Percentiles rank a stretch among this genome's conserved stretches.
Conservation (phyloP, 2,113 vertebrate genomes). For the Erpornis zantholeuca region DNA sequence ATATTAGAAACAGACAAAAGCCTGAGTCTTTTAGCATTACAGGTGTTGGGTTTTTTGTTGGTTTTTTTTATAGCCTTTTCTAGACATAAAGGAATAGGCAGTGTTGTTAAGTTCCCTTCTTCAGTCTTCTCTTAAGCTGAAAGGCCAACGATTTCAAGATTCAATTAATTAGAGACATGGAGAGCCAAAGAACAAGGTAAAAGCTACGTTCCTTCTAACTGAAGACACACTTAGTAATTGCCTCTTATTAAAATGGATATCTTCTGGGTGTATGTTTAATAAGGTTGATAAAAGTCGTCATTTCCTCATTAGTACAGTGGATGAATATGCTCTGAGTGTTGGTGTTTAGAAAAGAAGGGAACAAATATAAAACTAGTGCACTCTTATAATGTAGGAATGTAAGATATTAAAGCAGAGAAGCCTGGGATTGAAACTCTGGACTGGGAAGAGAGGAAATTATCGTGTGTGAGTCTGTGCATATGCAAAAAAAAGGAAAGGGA, state of each 20-base stretch:
- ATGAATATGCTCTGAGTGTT: conserved; percentile 67
- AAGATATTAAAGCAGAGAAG: conserved; percentile 62
- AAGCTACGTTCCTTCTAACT: conserved; percentile 81
- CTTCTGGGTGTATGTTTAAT: conserved; percentile 81
- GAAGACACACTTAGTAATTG: conserved; percentile 84
- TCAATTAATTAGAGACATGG: conserved; percentile 86
- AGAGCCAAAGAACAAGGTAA: conserved; percentile 83
- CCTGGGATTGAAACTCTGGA: conserved; percentile 17
- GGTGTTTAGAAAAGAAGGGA: conserved; percentile 61
- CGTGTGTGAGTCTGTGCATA: background rate
- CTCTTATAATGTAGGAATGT: conserved; percentile 66
- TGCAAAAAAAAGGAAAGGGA: background rate
- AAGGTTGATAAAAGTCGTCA: conserved; percentile 82
- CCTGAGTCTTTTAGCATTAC: conserved; percentile 92
- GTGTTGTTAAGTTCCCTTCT: conserved; percentile 83
- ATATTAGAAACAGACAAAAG: conserved; percentile 99
- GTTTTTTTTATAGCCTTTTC: conserved; percentile 64
- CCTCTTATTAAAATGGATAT: conserved; percentile 84
- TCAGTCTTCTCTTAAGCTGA: conserved; percentile 83
- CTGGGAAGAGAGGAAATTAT: background rate
- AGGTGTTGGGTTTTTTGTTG: conserved; percentile 78
- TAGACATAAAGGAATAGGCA: conserved; percentile 84
- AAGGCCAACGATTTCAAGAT: conserved; percentile 84
- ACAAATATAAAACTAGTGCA: conserved; percentile 73
- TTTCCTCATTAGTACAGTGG: conserved; percentile 78